Evolutionary conservation across 2,797 vertebrate genomes (phyloP).

Genomic region (Lerista edwardsae): DNA sequence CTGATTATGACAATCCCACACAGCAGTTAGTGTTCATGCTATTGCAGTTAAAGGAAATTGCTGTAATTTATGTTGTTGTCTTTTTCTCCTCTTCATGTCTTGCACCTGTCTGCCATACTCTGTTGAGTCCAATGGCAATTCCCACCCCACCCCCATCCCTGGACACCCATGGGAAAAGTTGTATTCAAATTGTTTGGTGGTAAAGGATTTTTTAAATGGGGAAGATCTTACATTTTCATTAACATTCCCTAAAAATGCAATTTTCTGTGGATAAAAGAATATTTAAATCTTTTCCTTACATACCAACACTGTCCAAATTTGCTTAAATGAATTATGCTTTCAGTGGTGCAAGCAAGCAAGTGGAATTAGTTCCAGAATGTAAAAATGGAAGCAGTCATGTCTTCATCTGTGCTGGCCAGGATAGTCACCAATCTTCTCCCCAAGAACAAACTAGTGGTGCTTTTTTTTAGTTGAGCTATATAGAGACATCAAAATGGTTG

Average conservation of each 20-base stretch:
- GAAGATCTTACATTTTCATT: background rate
- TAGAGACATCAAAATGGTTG: constrained; percentile 65
- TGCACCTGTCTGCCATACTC: background rate
- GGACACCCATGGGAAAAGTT: background rate
- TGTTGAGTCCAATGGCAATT: background rate
- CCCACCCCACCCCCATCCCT: too few species aligned
- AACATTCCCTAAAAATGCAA: background rate
- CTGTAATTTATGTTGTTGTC: constrained; percentile 75
- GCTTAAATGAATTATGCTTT: constrained; percentile 23
- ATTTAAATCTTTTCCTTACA: background rate
- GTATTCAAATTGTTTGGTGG: background rate
- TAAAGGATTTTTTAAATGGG: background rate
- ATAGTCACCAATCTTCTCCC: background rate
- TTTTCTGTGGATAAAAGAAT: background rate
- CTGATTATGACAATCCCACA: constrained; percentile 70
- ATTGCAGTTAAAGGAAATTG: constrained; percentile 73
- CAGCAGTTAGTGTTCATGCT: constrained; percentile 60
- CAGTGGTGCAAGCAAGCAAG: background rate
- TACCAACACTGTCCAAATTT: background rate
- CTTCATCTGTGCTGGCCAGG: background rate
- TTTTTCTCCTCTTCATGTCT: constrained; percentile 66
- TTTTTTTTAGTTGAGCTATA: constrained; percentile 49
- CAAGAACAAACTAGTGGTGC: constrained; percentile 46
- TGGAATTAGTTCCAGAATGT: constrained; percentile 1
- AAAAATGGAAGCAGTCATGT: constrained; percentile 7